Conservation (phyloP, 2,888 invertebrate genomes). For the Protonemura montana region DNA sequence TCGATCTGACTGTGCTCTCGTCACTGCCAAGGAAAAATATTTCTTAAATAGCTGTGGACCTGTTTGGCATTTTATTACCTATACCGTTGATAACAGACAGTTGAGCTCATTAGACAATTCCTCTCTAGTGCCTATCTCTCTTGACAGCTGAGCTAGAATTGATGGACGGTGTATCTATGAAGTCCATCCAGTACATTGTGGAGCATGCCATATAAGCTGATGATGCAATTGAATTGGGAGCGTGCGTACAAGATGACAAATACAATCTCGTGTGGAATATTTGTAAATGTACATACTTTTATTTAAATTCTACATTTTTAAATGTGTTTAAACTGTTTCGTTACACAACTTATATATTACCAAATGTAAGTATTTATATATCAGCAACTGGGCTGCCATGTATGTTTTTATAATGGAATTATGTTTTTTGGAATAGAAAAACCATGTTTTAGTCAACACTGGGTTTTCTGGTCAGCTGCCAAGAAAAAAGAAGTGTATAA, state of each 20-base stretch:
- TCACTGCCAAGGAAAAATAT: too few species aligned
- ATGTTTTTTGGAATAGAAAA: not conserved
- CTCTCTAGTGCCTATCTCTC: too few species aligned
- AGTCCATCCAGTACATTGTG: too few species aligned
- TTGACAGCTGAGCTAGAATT: too few species aligned
- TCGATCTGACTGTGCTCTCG: too few species aligned
- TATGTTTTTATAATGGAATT: not conserved
- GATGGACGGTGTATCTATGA: too few species aligned
- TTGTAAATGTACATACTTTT: not conserved
- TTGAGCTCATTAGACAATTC: too few species aligned
- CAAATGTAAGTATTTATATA: not conserved
- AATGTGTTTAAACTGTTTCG: not conserved
- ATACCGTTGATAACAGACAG: too few species aligned
- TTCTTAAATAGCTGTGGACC: too few species aligned
- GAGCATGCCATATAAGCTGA: too few species aligned
- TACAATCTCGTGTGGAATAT: not conserved
- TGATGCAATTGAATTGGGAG: not conserved
- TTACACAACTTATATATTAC: not conserved
- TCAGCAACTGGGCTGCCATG: not conserved
- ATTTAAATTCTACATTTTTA: not conserved
- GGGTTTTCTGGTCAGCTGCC: not conserved
- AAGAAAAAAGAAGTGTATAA: constrained; percentile 1
- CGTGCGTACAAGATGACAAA: not conserved
- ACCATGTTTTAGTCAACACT: not conserved
- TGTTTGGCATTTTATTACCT: too few species aligned